Evolutionary conservation across 64 coral and sea anemone species (phyloP).

Genomic region (Cladopsammia gracilis): DNA sequence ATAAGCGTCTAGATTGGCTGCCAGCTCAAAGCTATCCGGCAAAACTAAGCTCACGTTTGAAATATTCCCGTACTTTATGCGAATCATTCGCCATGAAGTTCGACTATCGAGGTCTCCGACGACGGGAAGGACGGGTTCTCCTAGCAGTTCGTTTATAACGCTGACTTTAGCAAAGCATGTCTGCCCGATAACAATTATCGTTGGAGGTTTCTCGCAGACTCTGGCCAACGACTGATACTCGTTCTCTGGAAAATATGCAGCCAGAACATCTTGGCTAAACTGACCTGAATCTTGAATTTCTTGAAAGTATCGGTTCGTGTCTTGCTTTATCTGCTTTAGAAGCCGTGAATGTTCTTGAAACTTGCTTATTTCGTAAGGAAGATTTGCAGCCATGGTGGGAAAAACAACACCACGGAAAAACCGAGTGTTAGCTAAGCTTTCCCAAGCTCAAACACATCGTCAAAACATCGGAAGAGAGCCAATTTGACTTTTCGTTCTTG

Average conservation of each 20-base stretch:
- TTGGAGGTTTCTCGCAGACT: constrained; percentile 96
- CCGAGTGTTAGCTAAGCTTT: background rate
- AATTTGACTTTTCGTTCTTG: background rate
- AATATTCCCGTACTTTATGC: constrained; percentile 94
- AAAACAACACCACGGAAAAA: background rate
- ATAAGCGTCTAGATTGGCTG: constrained; percentile 88
- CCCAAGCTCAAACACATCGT: background rate
- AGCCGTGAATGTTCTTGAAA: constrained; percentile 95
- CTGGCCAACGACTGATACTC: constrained; percentile 88
- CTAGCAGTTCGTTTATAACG: constrained; percentile 95
- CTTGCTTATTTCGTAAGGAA: constrained; percentile 95
- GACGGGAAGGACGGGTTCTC: constrained; percentile 91
- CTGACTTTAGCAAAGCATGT: constrained; percentile 96
- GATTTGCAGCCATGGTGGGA: constrained; percentile 81
- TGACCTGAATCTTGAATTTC: constrained; percentile 93
- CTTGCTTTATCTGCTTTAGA: constrained; percentile 93
- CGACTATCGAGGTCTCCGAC: constrained; percentile 83
- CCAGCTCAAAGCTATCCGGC: constrained; percentile 95
- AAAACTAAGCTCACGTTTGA: constrained; percentile 95
- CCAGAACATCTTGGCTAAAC: constrained; percentile 79
- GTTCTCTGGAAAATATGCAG: constrained; percentile 84
- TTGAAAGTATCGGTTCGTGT: constrained; percentile 85
- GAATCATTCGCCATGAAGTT: constrained; percentile 95
- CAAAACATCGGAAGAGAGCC: background rate
- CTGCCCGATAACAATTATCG: constrained; percentile 96